phyloP scores from a whole-genome alignment of 2,113 vertebrate species.

The Spea bombifrons region DNA sequence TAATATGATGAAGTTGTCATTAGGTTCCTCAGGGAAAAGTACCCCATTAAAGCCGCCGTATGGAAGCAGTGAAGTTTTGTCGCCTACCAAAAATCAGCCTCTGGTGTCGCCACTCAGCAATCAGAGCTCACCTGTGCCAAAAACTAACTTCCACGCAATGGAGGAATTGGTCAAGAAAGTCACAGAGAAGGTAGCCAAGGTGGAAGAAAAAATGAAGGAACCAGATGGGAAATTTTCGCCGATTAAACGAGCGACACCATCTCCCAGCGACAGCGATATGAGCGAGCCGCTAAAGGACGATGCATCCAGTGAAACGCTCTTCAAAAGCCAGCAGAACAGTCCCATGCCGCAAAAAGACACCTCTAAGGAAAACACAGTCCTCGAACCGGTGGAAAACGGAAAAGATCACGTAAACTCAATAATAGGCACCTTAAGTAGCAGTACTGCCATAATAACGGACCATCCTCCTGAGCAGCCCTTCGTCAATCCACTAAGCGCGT shows the following conservation, averaged over 20 bases:
- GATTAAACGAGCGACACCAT: conserved; percentile 79
- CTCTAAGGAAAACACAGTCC: conserved; percentile 72
- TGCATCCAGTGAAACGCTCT: conserved; percentile 70
- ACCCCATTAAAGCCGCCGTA: conserved; percentile 86
- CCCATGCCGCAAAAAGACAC: conserved; percentile 70
- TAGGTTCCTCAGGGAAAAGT: conserved; percentile 85
- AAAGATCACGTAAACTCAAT: conserved; percentile 77
- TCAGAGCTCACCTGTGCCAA: conserved; percentile 90
- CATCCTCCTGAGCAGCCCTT: conserved; percentile 96
- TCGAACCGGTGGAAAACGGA: conserved; percentile 81
- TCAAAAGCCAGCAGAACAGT: conserved; percentile 79
- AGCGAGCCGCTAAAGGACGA: conserved; percentile 78
- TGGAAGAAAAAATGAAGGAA: conserved; percentile 92
- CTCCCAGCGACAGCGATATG: conserved; percentile 84
- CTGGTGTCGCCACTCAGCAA: conserved; percentile 82
- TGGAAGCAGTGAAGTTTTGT: conserved; percentile 78
- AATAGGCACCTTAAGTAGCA: conserved; percentile 73
- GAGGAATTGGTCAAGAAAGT: conserved; percentile 97
- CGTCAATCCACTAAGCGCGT: conserved; percentile 94
- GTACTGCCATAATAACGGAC: conserved; percentile 95
- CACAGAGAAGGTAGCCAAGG: conserved; percentile 95
- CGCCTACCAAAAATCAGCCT: conserved; percentile 82
- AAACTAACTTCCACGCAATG: conserved; percentile 97
- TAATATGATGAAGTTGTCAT: conserved; percentile 95
- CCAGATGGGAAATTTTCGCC: conserved; percentile 78